A percentile compares a stretch with the other conserved stretches of the same genome.
Conservation (phyloP, 2,888 invertebrate genomes). For the Tipula vernalis region DNA sequence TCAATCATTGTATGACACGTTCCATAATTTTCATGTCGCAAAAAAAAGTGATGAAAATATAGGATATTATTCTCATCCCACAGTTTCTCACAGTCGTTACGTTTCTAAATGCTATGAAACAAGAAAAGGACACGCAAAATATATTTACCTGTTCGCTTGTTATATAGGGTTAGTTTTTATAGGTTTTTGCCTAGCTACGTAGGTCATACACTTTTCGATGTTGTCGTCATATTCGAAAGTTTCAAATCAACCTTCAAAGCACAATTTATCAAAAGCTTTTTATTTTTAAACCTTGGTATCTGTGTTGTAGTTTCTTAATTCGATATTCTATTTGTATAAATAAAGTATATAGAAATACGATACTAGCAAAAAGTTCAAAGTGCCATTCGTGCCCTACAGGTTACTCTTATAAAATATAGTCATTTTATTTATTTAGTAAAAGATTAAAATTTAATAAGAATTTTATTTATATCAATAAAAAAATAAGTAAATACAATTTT, state of each 20-base stretch:
- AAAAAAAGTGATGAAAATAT: background rate
- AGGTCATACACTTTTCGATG: background rate
- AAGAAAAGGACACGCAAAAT: background rate
- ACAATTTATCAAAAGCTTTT: background rate
- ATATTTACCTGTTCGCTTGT: background rate
- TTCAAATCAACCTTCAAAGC: background rate
- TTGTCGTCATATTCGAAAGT: background rate
- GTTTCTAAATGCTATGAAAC: background rate
- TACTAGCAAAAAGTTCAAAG: background rate
- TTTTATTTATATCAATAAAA: background rate
- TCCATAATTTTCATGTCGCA: background rate
- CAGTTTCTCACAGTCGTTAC: background rate
- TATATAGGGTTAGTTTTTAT: too few relatives aligned
- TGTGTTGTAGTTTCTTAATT: background rate
- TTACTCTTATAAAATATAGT: background rate
- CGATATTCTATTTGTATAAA: background rate
- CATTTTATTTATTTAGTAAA: background rate
- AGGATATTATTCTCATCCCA: background rate
- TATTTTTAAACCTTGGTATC: background rate
- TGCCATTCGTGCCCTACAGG: background rate
- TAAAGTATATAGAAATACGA: background rate
- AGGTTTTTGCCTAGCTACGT: background rate
- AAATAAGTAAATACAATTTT: background rate
- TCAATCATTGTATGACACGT: background rate
- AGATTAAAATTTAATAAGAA: background rate